These are phyloP conservation scores for Tipula vernalis DNA, from an alignment of 2,888 invertebrate genomes.

Conservation along the genomic window DNA sequence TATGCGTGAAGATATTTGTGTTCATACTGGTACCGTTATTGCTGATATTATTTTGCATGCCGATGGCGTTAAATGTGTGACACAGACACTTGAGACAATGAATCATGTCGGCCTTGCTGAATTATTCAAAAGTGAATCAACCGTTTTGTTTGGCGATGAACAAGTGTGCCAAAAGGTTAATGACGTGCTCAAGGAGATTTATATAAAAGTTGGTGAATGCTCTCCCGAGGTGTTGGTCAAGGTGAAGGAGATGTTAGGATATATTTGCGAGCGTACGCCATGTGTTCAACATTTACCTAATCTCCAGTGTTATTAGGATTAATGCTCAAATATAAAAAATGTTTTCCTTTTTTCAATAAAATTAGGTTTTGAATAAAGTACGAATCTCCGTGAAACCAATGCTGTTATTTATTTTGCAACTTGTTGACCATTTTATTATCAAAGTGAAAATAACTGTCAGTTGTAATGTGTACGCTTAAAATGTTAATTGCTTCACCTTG, in stretches of 20 bases:
- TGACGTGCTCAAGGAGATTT: neutral
- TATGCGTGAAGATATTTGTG: neutral
- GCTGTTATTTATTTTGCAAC: too few species aligned
- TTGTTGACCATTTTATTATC: too few species aligned
- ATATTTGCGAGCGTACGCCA: neutral
- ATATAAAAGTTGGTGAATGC: neutral
- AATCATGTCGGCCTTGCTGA: neutral
- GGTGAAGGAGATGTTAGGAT: neutral
- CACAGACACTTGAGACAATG: neutral
- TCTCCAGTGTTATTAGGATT: neutral
- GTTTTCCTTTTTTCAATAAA: too few species aligned
- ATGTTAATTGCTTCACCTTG: too few species aligned
- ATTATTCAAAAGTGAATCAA: neutral
- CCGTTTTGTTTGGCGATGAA: neutral
- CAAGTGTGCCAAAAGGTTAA: neutral
- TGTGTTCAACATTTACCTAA: neutral
- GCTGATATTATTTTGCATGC: neutral
- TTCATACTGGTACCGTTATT: neutral
- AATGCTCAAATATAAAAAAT: neutral
- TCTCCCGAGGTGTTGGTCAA: neutral
- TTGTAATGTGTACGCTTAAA: too few species aligned
- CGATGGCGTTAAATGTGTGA: neutral
- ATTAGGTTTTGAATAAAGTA: too few species aligned
- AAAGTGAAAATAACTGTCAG: too few species aligned
- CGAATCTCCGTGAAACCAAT: too few species aligned